Percentiles rank a stretch among this genome's conserved stretches.
Evolutionary conservation across 2,113 vertebrate genomes (phyloP).

Genomic region (Dendropsophus ebraccatus): DNA sequence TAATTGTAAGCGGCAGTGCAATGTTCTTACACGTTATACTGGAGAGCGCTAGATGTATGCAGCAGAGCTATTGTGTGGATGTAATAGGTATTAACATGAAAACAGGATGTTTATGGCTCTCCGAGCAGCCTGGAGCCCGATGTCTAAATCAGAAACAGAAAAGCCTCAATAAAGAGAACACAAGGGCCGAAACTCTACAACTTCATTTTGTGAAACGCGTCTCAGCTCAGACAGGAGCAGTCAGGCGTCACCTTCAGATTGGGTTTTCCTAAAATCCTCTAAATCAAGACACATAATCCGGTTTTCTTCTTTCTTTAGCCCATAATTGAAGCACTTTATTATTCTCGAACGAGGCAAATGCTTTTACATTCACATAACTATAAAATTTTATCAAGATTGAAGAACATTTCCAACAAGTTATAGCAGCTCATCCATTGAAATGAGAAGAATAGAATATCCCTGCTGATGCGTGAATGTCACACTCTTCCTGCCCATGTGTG

Average conservation of each 20-base stretch:
- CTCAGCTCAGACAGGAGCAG: not conserved
- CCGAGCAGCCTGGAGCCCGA: conserved; percentile 34
- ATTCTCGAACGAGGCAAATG: conserved; percentile 18
- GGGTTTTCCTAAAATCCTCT: not conserved
- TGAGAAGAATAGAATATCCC: not conserved
- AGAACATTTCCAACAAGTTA: not conserved
- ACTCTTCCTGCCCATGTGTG: not conserved
- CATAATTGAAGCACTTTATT: conserved; percentile 19
- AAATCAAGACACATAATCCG: not conserved
- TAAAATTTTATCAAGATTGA: conserved; percentile 12
- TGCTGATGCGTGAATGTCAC: conserved; percentile 18
- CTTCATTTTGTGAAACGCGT: not conserved
- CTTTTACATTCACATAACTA: not conserved
- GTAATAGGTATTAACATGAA: conserved; percentile 38
- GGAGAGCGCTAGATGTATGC: not conserved
- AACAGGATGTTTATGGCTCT: conserved; percentile 33
- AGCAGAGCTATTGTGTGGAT: conserved; percentile 7
- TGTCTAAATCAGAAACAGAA: conserved; percentile 29
- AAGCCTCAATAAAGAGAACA: conserved; percentile 6
- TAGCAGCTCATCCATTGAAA: not conserved
- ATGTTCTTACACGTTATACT: conserved; percentile 14
- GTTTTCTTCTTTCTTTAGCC: not conserved
- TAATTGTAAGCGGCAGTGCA: conserved; percentile 22
- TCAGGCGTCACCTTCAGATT: conserved; percentile 2
- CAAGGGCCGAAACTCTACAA: not conserved